Evolutionary conservation across 2,113 vertebrate genomes (phyloP).

Genomic region (Gymnarchus niloticus): DNA sequence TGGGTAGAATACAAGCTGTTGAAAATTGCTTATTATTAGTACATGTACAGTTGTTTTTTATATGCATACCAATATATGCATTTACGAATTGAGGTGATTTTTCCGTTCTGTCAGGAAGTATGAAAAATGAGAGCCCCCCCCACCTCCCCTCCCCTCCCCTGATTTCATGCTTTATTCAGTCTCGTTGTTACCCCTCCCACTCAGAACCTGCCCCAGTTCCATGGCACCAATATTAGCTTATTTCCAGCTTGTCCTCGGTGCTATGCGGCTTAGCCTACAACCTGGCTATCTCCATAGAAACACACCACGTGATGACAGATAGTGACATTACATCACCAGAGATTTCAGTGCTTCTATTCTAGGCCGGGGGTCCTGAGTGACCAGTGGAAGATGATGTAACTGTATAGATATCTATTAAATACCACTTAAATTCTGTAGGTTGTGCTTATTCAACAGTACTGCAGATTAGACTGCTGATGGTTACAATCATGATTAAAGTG

Average conservation of each 20-base stretch:
- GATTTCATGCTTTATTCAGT: background rate
- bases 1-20: background rate
- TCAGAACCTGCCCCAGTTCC: constrained; percentile 3
- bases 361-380: background rate
- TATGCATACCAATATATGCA: background rate
- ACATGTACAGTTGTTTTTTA: background rate
- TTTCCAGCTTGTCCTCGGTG: background rate
- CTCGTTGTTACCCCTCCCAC: background rate
- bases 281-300: constrained; percentile 20
- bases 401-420: background rate
- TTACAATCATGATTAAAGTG: too few relatives aligned
- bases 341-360: background rate
- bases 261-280: background rate
- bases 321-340: background rate
- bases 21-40: background rate
- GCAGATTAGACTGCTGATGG: too few relatives aligned
- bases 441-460: too few relatives aligned
- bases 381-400: background rate
- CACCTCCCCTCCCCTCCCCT: background rate
- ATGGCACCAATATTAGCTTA: constrained; percentile 11
- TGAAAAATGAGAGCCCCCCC: background rate
- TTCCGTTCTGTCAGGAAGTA: background rate
- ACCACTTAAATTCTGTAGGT: background rate
- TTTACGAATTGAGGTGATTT: background rate
- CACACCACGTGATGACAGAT: background rate